Evolutionary conservation across 2,888 invertebrate genomes (phyloP), one percentile per base, ranked within the genome.

Genomic region (Yponomeuta cagnagella): DNA sequence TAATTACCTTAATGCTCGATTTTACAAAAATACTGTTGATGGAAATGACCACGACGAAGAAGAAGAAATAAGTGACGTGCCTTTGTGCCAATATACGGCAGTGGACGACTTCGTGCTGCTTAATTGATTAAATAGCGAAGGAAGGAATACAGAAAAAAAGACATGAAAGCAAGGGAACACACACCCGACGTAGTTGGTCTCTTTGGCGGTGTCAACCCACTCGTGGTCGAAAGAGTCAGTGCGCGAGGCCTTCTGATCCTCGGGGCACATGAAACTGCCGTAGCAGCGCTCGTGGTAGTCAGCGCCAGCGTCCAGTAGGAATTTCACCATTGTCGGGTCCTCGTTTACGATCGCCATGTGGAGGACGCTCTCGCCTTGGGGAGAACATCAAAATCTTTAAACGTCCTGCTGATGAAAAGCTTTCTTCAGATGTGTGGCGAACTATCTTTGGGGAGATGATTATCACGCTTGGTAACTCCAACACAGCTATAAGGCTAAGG

Each of bases 311-410:
- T 98, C 97, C 69, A 99, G 87, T 5, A 99, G 92, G 83, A 96
- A 98, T 89, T 98, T 98, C 6, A 99, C 99, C 98, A 99, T 98
- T 0, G 97, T 96, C 0, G 98, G 98, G 83, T 99, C 99, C 84
- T 99, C 99, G 87, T 99, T 99, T 0, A 99, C 98, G 76, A 99
- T 98, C 4, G 99, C 98, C 85, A 99, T 98, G 82, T 99, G 99
- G 1, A 99, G 93, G 0, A 97, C 97, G 82, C 96, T 98, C 85
- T 99, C 99, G 1, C 98, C 97, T 96, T 73, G 63, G 79, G 73
- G 70, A 69, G 1, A 69, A 10, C 6, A 43, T 0, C 43, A 43
- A 43, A 43, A 8, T n/a, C n/a, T 65, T 30, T 5, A 65, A n/a
- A 65, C 10, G 10, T 2, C 23, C 58, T 58, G 63, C 10, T 37